Evolutionary conservation across 1,140 invertebrate genomes (phyloP).

Genomic region (Myzus persicae): DNA sequence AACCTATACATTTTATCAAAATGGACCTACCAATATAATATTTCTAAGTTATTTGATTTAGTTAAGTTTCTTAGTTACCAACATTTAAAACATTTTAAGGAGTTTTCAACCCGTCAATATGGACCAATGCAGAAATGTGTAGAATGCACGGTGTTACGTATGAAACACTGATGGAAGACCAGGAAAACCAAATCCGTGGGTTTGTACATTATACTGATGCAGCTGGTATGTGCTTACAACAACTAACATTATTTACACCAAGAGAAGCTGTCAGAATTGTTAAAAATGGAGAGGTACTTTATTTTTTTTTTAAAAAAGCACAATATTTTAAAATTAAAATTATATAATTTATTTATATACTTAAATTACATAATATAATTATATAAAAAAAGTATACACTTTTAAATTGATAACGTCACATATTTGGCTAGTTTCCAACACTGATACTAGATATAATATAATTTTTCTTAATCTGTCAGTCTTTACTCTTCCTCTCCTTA

Average conservation of each 20-base stretch:
- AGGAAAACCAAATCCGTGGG: conserved; percentile 78
- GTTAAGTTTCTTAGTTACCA: neutral
- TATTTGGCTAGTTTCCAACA: neutral
- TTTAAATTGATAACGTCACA: neutral
- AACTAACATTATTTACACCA: conserved; percentile 78
- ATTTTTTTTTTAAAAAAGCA: neutral
- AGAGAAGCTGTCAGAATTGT: conserved; percentile 79
- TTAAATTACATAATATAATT: neutral
- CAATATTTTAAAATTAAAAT: conserved; percentile 35
- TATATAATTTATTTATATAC: conserved; percentile 27
- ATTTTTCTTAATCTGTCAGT: neutral
- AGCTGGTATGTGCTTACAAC: conserved; percentile 75
- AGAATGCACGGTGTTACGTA: conserved; percentile 79
- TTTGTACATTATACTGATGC: conserved; percentile 79
- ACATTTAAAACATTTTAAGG: conserved; percentile 66
- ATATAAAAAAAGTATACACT: neutral
- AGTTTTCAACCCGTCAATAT: conserved; percentile 82
- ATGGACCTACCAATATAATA: too few relatives aligned
- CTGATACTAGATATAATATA: neutral
- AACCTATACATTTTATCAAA: too few relatives aligned
- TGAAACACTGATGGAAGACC: conserved; percentile 82
- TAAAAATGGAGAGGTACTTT: conserved; percentile 77
- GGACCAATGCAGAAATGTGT: conserved; percentile 81
- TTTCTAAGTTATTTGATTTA: too few relatives aligned
- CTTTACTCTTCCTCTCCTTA: neutral